A percentile compares a stretch with the other conserved stretches of the same genome.
Conservation (phyloP, 1,140 invertebrate genomes). For the Lasioglossum baleicum region DNA sequence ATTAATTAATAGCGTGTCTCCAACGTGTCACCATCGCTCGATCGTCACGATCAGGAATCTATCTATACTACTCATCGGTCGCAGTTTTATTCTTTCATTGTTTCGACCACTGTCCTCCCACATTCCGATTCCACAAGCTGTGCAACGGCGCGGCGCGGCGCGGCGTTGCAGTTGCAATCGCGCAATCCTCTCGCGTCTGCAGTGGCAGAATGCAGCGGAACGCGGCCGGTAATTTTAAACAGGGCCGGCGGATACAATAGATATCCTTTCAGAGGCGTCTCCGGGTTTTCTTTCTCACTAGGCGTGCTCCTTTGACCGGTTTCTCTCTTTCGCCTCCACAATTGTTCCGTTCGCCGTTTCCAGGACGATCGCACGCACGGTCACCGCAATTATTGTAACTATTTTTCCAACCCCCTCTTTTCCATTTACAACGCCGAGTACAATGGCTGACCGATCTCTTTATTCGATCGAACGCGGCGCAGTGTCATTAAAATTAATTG, state of each 20-base stretch:
- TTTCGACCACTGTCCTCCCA: conserved; percentile 59
- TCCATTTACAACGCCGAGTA: background rate
- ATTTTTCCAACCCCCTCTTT: background rate
- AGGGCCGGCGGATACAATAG: conserved; percentile 24
- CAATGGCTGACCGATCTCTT: no score
- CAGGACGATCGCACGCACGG: background rate
- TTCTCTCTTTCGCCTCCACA: no score
- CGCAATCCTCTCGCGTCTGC: conserved; percentile 21
- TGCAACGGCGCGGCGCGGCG: background rate
- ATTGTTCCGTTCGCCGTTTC: background rate
- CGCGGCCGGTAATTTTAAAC: conserved; percentile 33
- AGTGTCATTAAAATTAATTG: no score
- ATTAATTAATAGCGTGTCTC: conserved; percentile 21
- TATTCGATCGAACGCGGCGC: no score
- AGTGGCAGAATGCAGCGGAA: background rate
- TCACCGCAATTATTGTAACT: conserved; percentile 12
- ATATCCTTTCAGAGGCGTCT: conserved; percentile 31
- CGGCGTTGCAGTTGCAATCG: conserved; percentile 37
- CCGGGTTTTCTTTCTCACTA: background rate
- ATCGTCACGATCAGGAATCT: conserved; percentile 56
- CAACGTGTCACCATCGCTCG: background rate
- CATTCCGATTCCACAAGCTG: conserved; percentile 43
- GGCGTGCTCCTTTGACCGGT: background rate
- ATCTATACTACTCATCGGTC: conserved; percentile 51
- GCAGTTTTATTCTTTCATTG: conserved; percentile 64